Conservation (phyloP, 2,888 invertebrate genomes). For the Hemaris fuciformis region DNA sequence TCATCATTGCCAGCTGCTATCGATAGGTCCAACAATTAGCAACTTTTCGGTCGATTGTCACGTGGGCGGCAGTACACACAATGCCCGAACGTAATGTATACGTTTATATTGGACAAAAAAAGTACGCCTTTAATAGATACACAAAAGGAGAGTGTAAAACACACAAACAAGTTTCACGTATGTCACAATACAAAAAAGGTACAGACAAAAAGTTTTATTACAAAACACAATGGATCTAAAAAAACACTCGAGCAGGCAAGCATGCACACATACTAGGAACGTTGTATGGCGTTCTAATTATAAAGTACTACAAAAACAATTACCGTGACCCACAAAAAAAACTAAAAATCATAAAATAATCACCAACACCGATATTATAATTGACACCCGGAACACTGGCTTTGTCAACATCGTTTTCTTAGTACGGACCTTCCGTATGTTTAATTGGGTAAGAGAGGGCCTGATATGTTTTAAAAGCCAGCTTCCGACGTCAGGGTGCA, state of each 20-base stretch:
- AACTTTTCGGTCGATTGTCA: not conserved
- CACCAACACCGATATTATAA: conserved; percentile 61
- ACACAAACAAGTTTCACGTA: conserved; percentile 19
- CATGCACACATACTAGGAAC: conserved; percentile 73
- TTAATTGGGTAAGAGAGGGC: not conserved
- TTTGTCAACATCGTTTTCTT: conserved; percentile 24
- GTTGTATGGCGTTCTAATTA: conserved; percentile 49
- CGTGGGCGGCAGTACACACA: not conserved
- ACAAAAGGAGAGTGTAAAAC: not conserved
- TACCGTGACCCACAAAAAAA: conserved; percentile 48
- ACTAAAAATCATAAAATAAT: conserved; percentile 38
- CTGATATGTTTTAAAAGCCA: conserved; percentile 32
- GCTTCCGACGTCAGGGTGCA: conserved; percentile 39
- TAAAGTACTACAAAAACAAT: conserved; percentile 42
- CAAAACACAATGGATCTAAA: conserved; percentile 41
- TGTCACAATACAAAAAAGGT: conserved; percentile 25
- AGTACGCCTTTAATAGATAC: not conserved
- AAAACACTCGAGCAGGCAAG: conserved; percentile 67
- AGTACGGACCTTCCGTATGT: not conserved
- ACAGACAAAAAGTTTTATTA: conserved; percentile 38
- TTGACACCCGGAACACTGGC: conserved; percentile 50
- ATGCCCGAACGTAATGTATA: not conserved
- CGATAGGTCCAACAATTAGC: not conserved
- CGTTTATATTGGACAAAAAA: not conserved
- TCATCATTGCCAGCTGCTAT: not conserved